Conservation (phyloP, 1,140 invertebrate species). For the Planococcus citri region DNA sequence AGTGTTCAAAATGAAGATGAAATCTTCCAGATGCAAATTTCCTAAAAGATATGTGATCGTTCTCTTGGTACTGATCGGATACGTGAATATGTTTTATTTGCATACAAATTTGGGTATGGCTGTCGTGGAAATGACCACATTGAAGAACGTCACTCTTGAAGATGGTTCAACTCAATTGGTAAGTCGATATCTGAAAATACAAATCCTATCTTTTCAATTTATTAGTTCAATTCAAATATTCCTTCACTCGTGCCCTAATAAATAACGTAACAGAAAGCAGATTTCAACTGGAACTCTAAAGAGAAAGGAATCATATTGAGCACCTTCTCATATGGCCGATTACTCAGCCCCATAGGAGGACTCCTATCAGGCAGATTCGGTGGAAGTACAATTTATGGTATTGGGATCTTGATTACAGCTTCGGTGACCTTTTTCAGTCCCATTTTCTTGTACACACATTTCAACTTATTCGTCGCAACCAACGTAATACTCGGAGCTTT, state of each 20-base stretch:
- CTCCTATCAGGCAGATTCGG: conserved; percentile 40
- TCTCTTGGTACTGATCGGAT: background rate
- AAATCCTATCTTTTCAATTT: background rate
- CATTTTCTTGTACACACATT: conserved; percentile 23
- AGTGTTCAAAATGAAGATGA: no score
- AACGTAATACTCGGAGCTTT: conserved; percentile 41
- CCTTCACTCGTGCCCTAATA: no score
- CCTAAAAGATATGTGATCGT: background rate
- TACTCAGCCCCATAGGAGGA: conserved; percentile 43
- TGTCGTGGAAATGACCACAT: conserved; percentile 1
- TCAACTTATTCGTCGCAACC: conserved; percentile 34
- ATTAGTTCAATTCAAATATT: background rate
- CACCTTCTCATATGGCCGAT: conserved; percentile 57
- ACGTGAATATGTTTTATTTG: background rate
- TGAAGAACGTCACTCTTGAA: background rate
- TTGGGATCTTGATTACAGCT: conserved; percentile 43
- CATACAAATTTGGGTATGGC: background rate
- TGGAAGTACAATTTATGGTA: conserved; percentile 43
- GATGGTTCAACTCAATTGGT: background rate
- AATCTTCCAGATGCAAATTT: background rate
- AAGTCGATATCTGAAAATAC: background rate
- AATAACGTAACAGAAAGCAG: conserved; percentile 34
- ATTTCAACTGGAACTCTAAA: conserved; percentile 12
- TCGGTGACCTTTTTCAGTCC: conserved; percentile 30
- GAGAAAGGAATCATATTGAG: conserved; percentile 43